phyloP scores from a whole-genome alignment of 1,140 invertebrate genomes.

The Vanessa atalanta region DNA sequence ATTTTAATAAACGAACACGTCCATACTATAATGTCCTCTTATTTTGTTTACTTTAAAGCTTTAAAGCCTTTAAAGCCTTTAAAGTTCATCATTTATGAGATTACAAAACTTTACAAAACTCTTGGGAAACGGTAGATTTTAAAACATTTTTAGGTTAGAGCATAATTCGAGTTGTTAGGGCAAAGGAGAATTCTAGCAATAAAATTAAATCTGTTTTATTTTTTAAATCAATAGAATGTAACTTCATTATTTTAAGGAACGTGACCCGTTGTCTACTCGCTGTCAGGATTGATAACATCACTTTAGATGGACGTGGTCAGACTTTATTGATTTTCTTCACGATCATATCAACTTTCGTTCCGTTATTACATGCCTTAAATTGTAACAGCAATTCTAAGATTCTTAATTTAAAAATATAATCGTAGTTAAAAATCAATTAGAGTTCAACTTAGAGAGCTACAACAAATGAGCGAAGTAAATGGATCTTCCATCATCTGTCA shows the following conservation, averaged over 20 bases:
- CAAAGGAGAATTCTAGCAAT: neutral
- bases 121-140: too few species aligned
- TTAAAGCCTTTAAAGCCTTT: too few species aligned
- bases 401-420: neutral
- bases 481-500: neutral
- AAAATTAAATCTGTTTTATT: neutral
- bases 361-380: slow-evolving; percentile 23
- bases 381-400: neutral
- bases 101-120: too few species aligned
- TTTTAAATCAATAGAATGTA: slow-evolving; percentile 17
- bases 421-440: neutral
- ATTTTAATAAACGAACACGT: too few species aligned
- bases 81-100: too few species aligned
- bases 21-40: too few species aligned
- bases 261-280: slow-evolving; percentile 35
- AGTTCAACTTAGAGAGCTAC: neutral
- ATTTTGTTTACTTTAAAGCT: too few species aligned
- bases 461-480: slow-evolving; percentile 3
- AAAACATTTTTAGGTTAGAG: too few species aligned
- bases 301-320: slow-evolving; percentile 27
- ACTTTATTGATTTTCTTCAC: slow-evolving; percentile 32
- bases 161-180: neutral
- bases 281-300: slow-evolving; percentile 35
- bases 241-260: slow-evolving; percentile 31
- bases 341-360: slow-evolving; percentile 29